Evolutionary conservation across 1,140 invertebrate species (phyloP), one percentile per base, ranked within the genome.

Genomic region (Conopomorpha cramerella): DNA sequence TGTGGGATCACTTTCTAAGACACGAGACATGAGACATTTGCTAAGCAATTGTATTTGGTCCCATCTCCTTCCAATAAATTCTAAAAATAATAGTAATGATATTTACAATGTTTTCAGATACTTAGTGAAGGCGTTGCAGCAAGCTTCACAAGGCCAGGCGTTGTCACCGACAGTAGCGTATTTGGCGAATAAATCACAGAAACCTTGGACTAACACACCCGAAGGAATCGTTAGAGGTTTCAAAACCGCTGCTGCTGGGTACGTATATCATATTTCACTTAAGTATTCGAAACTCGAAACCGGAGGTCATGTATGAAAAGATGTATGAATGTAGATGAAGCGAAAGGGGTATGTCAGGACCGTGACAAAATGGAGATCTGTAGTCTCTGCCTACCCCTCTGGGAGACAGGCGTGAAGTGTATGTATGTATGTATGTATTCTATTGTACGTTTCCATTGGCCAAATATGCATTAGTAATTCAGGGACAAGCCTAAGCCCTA

Each of bases 201-300:
- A 66, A 33, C 58, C 71, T 32, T 90, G 87, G 81, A 78, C 84
- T 38, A 82, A 82, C 26, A 82, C 80, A 1, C 49, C 88, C 4
- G 68, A 81, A 2, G 84, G 83, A 32, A 85, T 90, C 27, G 72
- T 88, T 1, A 66, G 61, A n/a, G 84, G 84, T 1, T 85, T 88
- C 55, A 78, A 88, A 55, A 77, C 80, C 35, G 84, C 89, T 2
- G 84, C 88, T 16, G 83, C 83, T 26, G 82, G 87, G 88, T 90
- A 76, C 77, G 65, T 63, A 23, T 16, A 41, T 28, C 33, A 12
- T 34, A 14, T 16, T 30, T 30, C 10, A 30, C 13, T 7, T 11
- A 30, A n/a, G n/a, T 30, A 11, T 11, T 6, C 4, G 3, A 30
- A 11, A 30, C 3, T 30, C 11, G 11, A 30, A 30, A 30, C 11